Base-by-base conservation (phyloP, 2,888 invertebrate genomes). In the Entomobrya proxima region DNA sequence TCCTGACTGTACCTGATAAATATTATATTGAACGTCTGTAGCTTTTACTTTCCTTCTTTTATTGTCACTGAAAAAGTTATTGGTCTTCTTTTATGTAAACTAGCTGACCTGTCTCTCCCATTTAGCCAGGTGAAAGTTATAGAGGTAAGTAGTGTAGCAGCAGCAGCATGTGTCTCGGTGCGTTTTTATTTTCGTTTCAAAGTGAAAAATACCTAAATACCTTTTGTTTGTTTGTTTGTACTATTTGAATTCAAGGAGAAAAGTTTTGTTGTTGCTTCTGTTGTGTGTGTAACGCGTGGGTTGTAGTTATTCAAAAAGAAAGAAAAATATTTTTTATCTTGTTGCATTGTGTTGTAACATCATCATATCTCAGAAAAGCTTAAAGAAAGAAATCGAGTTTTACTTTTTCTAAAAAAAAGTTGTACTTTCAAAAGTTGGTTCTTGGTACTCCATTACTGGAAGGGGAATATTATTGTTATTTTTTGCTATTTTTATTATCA, bases 161-260 rank as follows among this genome's bases (percentile, higher is more conserved):
- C 11, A 30, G 58, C 32, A 15, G 58, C 32, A 30, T 47, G 15
- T 11, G 47, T n/a, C 18, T 18, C 21, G 50, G 50, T 50, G 50
- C 50, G 58, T 58, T 58, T 58, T 58, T n/a, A 21, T 9, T 58
- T 58, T 58, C 30, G 30, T 9, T 58, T 30, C 15, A 74, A 9
- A 74, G 50, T 30, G 2, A 55, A 75, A 75, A 52, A 55, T 52
- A 47, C 15, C n/a, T 3, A 47, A 47, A 47, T 9, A 15, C 11
- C 44, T 61, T 77, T 77, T 77, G 77, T 77, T 77, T 77, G 76
- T 44, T 58, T 77, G 27, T 77, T 67, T 37, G 40, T n/a, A 35
- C 0, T 37, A 37, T 30, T 15, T 67, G 37, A 24, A 21, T 24
- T 24, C 18, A 32, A 18, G 15, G 37, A 52, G 7, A 30, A 74